Conservation (phyloP, 2,888 invertebrate species). For the Sinodicranocentrus sp. region DNA sequence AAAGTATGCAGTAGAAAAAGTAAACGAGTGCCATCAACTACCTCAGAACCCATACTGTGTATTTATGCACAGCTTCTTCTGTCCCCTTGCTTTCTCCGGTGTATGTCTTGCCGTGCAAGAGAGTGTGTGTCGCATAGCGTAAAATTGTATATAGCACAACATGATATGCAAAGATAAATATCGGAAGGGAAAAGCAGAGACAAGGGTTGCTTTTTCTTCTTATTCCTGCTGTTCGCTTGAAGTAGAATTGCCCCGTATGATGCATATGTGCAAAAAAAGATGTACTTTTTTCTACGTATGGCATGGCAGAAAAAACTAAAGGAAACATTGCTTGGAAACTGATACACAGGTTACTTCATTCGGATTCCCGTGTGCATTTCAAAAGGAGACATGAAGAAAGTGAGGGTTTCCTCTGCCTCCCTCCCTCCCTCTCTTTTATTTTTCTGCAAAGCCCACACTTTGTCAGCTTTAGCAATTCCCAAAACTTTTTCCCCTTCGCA, state of each 20-base stretch:
- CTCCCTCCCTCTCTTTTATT: conserved; percentile 5
- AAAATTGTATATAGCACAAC: conserved; percentile 42
- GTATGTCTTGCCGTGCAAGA: background rate
- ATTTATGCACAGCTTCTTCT: conserved; percentile 37
- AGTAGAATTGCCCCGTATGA: background rate
- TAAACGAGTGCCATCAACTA: conserved; percentile 62
- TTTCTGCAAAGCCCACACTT: conserved; percentile 43
- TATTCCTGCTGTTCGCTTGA: background rate
- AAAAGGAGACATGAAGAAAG: conserved; percentile 13
- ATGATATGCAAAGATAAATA: conserved; percentile 50
- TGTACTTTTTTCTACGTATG: conserved; percentile 16
- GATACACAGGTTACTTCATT: conserved; percentile 22
- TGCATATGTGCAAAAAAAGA: conserved; percentile 28
- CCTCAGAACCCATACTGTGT: conserved; percentile 47
- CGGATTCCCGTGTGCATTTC: conserved; percentile 51
- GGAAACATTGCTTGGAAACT: conserved; percentile 1
- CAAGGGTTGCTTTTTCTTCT: conserved; percentile 42
- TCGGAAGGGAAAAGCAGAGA: conserved; percentile 31
- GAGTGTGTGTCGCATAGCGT: conserved; percentile 52
- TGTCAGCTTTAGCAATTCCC: conserved; percentile 53
- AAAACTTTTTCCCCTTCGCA: conserved; percentile 27
- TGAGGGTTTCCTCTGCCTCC: conserved; percentile 18
- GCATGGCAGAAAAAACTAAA: conserved; percentile 6
- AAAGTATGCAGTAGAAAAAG: conserved; percentile 60
- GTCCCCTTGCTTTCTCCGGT: conserved; percentile 9